A percentile compares a stretch with the other conserved stretches of the same genome.
phyloP scores from a whole-genome alignment of 2,888 invertebrate genomes.

The Tipula lateralis region DNA sequence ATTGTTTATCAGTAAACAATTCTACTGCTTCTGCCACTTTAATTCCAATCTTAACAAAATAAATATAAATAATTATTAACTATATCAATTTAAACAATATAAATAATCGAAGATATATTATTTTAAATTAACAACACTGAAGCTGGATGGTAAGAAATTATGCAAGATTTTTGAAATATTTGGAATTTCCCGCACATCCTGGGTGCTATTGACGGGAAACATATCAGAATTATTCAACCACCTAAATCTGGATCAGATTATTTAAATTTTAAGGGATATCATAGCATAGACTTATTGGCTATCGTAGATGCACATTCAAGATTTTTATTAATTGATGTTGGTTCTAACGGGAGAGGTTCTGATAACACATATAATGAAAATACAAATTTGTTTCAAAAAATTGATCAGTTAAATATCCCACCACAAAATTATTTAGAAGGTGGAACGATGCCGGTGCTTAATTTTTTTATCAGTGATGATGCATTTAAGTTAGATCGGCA shows the following conservation, averaged over 20 bases:
- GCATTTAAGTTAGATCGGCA: constrained; percentile 33
- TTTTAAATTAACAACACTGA: neutral
- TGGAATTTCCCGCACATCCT: constrained; percentile 40
- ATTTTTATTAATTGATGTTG: constrained; percentile 32
- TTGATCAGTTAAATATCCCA: constrained; percentile 27
- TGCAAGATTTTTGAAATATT: constrained; percentile 20
- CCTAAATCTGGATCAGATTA: constrained; percentile 31
- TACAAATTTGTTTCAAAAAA: neutral
- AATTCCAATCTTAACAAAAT: neutral
- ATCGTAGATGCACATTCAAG: neutral
- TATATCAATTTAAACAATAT: too few species aligned
- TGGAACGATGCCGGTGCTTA: constrained; percentile 27
- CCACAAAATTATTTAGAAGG: constrained; percentile 30
- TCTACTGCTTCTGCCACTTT: constrained; percentile 25
- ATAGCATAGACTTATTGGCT: constrained; percentile 37
- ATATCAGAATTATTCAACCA: constrained; percentile 39
- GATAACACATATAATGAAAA: constrained; percentile 32
- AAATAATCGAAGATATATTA: neutral
- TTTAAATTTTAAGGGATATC: constrained; percentile 39
- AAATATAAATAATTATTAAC: neutral
- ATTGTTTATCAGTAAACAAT: too few species aligned
- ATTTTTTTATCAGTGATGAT: constrained; percentile 34
- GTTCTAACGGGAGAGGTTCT: constrained; percentile 36
- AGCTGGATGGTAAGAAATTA: too few species aligned
- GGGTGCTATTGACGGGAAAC: constrained; percentile 41